Evolutionary conservation across 2,888 invertebrate species (phyloP).

Genomic region (Muschampia plurimacula): DNA sequence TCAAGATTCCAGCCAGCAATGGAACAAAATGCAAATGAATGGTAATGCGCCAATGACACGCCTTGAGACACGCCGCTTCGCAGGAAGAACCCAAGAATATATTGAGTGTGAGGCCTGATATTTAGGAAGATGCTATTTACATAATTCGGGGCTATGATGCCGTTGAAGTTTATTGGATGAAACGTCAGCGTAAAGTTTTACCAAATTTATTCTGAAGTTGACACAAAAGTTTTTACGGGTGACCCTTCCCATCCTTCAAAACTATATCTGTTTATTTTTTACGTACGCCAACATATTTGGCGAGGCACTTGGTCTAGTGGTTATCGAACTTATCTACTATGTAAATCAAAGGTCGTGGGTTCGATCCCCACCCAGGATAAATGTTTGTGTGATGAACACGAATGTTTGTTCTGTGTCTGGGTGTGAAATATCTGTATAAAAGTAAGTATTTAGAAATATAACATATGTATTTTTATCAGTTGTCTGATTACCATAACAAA

Average conservation of each 20-base stretch:
- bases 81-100: conserved; percentile 21
- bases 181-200: conserved; percentile 33
- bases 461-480: no score
- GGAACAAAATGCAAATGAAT: conserved; percentile 35
- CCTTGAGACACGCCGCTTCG: conserved; percentile 11
- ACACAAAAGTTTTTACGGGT: conserved; percentile 4
- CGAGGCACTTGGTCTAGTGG: no score
- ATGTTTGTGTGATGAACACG: no score
- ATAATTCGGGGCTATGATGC: conserved; percentile 21
- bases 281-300: background rate
- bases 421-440: no score
- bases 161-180: conserved; percentile 26
- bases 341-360: no score
- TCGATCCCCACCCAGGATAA: no score
- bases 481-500: no score
- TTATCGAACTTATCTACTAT: no score
- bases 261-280: background rate
- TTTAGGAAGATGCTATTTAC: conserved; percentile 20
- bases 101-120: conserved; percentile 28
- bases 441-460: no score
- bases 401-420: no score
- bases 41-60: conserved; percentile 25
- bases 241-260: background rate
- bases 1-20: background rate
- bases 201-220: conserved; percentile 8